phyloP scores from a whole-genome alignment of 2,797 vertebrate species.

The Limnodromus scolopaceus region DNA sequence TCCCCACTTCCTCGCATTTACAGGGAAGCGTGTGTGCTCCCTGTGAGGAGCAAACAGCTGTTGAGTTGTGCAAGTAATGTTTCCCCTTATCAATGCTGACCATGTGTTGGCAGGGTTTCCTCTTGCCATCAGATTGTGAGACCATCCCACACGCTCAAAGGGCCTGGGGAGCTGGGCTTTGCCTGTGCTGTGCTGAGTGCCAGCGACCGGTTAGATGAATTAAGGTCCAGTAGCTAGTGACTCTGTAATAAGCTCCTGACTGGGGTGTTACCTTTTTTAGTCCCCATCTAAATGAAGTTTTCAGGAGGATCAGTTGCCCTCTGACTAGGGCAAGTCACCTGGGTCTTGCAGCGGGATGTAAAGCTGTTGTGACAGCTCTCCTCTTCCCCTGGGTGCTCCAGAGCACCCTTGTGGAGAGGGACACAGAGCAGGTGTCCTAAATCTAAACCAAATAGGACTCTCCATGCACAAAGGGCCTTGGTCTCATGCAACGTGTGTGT shows the following conservation, averaged over 20 bases:
- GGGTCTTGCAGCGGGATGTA: neutral
- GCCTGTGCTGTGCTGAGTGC: neutral
- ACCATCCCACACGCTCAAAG: neutral
- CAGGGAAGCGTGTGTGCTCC: neutral
- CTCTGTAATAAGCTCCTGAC: neutral
- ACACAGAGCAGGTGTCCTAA: neutral
- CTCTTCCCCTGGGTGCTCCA: neutral
- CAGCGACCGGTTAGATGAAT: neutral
- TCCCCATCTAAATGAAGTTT: neutral
- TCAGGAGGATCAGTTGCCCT: neutral
- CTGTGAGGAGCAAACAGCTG: neutral
- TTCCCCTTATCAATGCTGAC: constrained; percentile 39
- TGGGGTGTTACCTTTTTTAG: neutral
- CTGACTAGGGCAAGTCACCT: neutral
- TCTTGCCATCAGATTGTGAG: neutral
- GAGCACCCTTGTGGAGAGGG: neutral
- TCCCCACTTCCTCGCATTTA: neutral
- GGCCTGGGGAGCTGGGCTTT: neutral
- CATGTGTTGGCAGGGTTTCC: constrained; percentile 48
- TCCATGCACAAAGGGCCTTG: neutral
- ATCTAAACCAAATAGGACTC: neutral
- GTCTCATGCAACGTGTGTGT: rapidly evolving
- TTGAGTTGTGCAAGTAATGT: neutral
- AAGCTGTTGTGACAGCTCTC: neutral
- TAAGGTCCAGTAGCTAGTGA: neutral